Evolutionary conservation across 2,113 vertebrate species (phyloP).

Genomic region (Heterochromis multidens): DNA sequence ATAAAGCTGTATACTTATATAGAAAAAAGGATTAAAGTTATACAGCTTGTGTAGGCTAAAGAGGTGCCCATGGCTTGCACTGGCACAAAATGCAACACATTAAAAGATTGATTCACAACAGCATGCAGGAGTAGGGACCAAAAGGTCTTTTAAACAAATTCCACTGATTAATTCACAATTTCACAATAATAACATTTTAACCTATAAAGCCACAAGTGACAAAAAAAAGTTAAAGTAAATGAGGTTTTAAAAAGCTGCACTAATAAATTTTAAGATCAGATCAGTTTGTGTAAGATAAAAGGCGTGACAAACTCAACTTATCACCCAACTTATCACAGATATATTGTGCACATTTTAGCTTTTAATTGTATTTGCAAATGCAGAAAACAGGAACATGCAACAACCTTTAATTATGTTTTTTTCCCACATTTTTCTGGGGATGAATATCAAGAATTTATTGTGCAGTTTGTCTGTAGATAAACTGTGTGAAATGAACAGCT

Average conservation of each 20-base stretch:
- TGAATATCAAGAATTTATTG: not conserved
- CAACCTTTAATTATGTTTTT: fast-evolving
- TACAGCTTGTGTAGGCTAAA: not conserved
- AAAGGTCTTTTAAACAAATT: not conserved
- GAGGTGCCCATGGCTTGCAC: not conserved
- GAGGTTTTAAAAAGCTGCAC: not conserved
- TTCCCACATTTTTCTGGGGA: not conserved
- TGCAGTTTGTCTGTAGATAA: not conserved
- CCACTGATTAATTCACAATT: fast-evolving
- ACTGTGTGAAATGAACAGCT: not conserved
- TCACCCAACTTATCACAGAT: no score
- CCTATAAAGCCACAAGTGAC: not conserved
- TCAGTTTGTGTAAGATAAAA: not conserved
- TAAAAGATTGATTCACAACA: not conserved
- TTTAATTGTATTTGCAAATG: not conserved
- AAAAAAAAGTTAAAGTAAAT: not conserved
- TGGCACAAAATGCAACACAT: not conserved
- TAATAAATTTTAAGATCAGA: not conserved
- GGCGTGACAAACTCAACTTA: not conserved
- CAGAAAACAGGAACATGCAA: not conserved
- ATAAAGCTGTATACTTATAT: not conserved
- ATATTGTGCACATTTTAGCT: no score
- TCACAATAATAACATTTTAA: not conserved
- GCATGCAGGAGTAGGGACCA: not conserved
- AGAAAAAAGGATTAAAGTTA: constrained; percentile 33